Evolutionary conservation across 2,113 vertebrate species (phyloP).

Genomic region (Corythoichthys intestinalis): DNA sequence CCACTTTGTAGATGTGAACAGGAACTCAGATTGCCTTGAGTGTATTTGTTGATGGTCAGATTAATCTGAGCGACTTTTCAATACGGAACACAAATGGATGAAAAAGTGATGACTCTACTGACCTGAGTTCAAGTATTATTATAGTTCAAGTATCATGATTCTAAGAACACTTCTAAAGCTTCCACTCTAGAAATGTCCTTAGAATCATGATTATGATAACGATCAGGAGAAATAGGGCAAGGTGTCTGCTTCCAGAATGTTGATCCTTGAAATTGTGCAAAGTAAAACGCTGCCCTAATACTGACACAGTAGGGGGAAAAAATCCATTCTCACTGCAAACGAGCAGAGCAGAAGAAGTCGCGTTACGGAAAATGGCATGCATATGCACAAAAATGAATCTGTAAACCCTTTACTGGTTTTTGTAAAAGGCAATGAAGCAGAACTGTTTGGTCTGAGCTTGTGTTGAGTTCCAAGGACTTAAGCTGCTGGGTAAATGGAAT

Average conservation of each 20-base stretch:
- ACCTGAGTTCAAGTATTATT: conserved; percentile 11
- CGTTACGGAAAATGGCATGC: conserved; percentile 13
- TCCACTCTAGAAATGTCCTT: too few species aligned
- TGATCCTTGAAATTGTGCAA: neutral
- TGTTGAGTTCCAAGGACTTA: neutral
- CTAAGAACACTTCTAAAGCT: too few species aligned
- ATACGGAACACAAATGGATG: conserved; percentile 13
- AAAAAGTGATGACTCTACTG: conserved; percentile 25
- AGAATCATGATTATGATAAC: too few species aligned
- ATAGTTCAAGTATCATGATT: too few species aligned
- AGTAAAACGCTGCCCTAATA: neutral
- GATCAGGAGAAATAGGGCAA: neutral
- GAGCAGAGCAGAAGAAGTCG: conserved; percentile 8
- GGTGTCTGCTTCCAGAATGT: conserved; percentile 2
- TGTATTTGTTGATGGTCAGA: conserved; percentile 1
- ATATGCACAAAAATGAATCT: neutral
- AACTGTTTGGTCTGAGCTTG: conserved; percentile 22
- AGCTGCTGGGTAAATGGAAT: neutral
- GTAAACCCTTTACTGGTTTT: conserved; percentile 5
- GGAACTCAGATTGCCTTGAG: conserved; percentile 9
- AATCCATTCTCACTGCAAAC: neutral
- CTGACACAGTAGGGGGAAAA: neutral
- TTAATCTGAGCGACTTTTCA: conserved; percentile 29
- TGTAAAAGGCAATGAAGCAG: conserved; percentile 4
- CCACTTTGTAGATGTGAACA: neutral